Evolutionary conservation across 2,797 vertebrate genomes (phyloP), one percentile per base, ranked within the genome.

Genomic region (Argyrosomus regius): DNA sequence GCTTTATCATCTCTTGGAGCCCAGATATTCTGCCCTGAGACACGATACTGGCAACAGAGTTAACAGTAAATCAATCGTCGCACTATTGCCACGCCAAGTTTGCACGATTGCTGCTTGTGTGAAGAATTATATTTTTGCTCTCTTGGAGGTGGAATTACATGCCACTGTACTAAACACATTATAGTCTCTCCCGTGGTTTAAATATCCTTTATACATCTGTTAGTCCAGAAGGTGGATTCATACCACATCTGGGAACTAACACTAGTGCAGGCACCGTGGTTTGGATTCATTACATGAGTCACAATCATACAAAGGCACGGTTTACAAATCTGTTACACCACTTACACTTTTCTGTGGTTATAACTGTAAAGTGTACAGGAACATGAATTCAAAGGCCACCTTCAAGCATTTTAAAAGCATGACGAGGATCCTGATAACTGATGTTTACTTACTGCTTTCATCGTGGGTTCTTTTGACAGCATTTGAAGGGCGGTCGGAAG

Each of bases 121-220:
- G 67, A 69, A 72, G 72, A 67, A 77, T 39, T 2, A 75, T 80
- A 66, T 31, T 82, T 72, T 66, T 57, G 64, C 62, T 75, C 48
- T 75, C 43, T 53, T 67, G 28, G 75, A 89, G 84, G 78, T 88
- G 84, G 83, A 90, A 90, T 91, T 78, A 82, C 88, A 91, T 18
- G 75, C 80, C 83, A 16, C 70, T 0, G 20, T 35, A n/a, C 68
- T 91, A 88, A 92, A 89, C 39, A n/a, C 84, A 89, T 93, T 91
- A 91, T 8, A 70, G 66, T 48, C 58, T 63, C 83, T 79, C 80
- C 80, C n/a, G 17, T 12, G 50, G 82, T 77, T 82, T 83, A 48
- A 84, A 84, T 87, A 85, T 87, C 86, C 74, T 72, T 79, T 60
- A 70, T 78, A 72, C 92, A 92, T 92, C 92, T 91, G 93, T 80